Evolutionary conservation across 2,888 invertebrate species (phyloP).

Genomic region (Notodonta ziczac): DNA sequence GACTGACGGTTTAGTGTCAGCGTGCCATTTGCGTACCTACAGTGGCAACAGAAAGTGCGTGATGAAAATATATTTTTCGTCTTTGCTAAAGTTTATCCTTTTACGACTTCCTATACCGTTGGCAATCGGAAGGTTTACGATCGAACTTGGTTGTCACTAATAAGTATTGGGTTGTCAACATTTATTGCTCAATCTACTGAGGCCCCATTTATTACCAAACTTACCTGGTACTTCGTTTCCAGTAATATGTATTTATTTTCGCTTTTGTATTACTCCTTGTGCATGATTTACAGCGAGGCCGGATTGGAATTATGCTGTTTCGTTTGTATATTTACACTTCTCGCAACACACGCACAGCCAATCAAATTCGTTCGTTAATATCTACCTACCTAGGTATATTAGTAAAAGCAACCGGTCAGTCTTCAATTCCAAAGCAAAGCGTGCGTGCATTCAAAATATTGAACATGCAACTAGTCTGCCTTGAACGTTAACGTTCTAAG

Average conservation of each 20-base stretch:
- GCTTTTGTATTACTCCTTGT: too few relatives aligned
- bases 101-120: constrained; percentile 11
- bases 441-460: constrained; percentile 42
- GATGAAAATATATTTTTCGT: constrained; percentile 44
- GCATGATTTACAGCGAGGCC: too few relatives aligned
- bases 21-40: constrained; percentile 41
- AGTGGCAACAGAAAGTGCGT: constrained; percentile 40
- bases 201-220: too few relatives aligned
- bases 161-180: constrained; percentile 7
- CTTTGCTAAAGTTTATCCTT: constrained; percentile 21
- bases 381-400: neutral
- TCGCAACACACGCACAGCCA: constrained; percentile 17
- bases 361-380: constrained; percentile 19
- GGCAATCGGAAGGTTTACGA: constrained; percentile 9
- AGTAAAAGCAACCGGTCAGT: constrained; percentile 3
- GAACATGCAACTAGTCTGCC: constrained; percentile 48
- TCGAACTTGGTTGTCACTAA: constrained; percentile 7
- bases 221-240: too few relatives aligned
- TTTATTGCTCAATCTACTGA: constrained; percentile 6
- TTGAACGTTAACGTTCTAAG: constrained; percentile 51
- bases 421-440: constrained; percentile 15
- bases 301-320: neutral
- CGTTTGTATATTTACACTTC: constrained; percentile 34
- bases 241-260: too few relatives aligned
- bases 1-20: constrained; percentile 51